phyloP scores from a whole-genome alignment of 2,797 vertebrate genomes.

The Acanthopagrus latus region DNA sequence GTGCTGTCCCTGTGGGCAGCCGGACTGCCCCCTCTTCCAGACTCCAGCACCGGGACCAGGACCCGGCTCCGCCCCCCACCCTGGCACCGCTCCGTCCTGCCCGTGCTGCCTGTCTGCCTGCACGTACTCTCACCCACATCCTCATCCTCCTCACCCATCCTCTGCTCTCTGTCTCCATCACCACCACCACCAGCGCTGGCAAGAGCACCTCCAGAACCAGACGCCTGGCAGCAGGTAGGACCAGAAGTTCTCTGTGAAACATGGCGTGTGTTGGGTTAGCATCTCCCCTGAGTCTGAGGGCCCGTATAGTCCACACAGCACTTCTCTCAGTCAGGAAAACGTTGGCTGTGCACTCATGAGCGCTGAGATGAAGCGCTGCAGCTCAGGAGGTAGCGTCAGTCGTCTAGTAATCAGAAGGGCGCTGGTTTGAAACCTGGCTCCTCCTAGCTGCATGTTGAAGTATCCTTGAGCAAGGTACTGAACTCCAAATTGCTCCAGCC shows the following conservation, averaged over 20 bases:
- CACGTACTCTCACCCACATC: conserved; percentile 67
- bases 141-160: conserved; percentile 64
- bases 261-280: neutral
- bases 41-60: conserved; percentile 63
- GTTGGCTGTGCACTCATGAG: no score
- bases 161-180: conserved; percentile 87
- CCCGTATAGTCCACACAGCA: no score
- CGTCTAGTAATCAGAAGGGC: no score
- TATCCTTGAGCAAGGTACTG: no score
- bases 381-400: no score
- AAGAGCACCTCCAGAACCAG: conserved; percentile 92
- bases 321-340: no score
- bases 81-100: conserved; percentile 57
- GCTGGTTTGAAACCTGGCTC: no score
- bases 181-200: conserved; percentile 89
- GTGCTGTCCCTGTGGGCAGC: conserved; percentile 85
- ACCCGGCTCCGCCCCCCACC: conserved; percentile 54
- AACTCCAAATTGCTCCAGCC: no score
- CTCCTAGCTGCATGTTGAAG: no score
- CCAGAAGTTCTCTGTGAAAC: neutral
- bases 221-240: conserved; percentile 87
- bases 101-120: conserved; percentile 89
- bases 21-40: conserved; percentile 88
- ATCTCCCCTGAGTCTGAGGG: neutral
- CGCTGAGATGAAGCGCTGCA: no score